Evolutionary conservation across 1,140 invertebrate species (phyloP).

Genomic region (Colletes gigas): DNA sequence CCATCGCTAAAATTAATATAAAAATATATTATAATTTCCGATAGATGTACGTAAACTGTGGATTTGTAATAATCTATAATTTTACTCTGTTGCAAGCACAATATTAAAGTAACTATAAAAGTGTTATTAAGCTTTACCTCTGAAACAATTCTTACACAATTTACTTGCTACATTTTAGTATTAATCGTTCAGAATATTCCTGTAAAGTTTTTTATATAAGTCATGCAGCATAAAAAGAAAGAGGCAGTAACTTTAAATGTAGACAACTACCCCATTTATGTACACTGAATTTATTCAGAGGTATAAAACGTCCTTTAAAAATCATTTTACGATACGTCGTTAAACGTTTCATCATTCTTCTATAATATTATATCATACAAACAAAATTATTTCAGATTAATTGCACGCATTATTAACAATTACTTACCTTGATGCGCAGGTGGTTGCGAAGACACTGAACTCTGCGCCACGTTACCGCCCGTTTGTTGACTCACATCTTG

Average conservation of each 20-base stretch:
- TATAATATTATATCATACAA: not conserved
- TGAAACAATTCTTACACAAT: not conserved
- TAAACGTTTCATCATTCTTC: not conserved
- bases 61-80: no score
- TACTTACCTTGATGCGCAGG: constrained; percentile 77
- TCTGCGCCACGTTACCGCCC: constrained; percentile 70
- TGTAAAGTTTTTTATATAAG: not conserved
- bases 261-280: not conserved
- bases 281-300: not conserved
- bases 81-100: no score
- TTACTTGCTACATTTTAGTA: not conserved
- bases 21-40: not conserved
- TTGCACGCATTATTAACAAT: constrained; percentile 7
- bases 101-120: not conserved
- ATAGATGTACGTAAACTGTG: not conserved
- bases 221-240: constrained; percentile 35
- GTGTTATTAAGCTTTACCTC: not conserved
- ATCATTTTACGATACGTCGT: not conserved
- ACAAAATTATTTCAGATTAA: not conserved
- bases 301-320: not conserved
- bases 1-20: not conserved
- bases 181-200: no score
- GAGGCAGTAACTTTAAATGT: not conserved
- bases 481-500: constrained; percentile 77
- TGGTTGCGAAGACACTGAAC: constrained; percentile 73